These are phyloP conservation scores for Drosophila algonquin DNA, from an alignment of 2,888 invertebrate genomes.

Conservation along the genomic window DNA sequence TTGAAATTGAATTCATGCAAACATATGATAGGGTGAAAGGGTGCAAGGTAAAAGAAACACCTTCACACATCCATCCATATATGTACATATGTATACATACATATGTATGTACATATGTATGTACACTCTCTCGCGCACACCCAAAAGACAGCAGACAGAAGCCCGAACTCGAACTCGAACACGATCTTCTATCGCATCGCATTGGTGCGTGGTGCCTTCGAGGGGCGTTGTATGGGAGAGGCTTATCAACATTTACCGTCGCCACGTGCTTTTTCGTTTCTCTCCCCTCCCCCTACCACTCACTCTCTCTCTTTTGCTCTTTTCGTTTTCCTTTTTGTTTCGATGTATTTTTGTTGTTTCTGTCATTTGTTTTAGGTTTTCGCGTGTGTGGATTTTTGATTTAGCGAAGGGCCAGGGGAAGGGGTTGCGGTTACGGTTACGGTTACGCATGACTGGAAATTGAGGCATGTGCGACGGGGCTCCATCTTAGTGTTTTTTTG, in stretches of 20 bases:
- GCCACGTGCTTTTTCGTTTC: not conserved
- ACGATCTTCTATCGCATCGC: not conserved
- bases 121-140: not conserved
- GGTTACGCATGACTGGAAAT: constrained; percentile 36
- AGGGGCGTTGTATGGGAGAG: not conserved
- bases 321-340: not conserved
- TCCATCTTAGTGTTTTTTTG: not conserved
- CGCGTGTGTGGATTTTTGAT: not conserved
- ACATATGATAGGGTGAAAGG: not conserved
- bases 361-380: not conserved
- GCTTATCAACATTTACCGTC: not conserved
- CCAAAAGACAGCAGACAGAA: too few relatives aligned
- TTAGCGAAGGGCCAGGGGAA: constrained; percentile 6
- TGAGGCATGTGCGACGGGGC: constrained; percentile 21
- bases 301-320: not conserved
- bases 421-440: constrained; percentile 15
- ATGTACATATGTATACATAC: too few relatives aligned
- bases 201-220: not conserved
- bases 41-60: too few relatives aligned
- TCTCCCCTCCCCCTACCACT: not conserved
- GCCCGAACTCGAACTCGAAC: not conserved
- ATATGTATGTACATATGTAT: too few relatives aligned
- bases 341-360: not conserved
- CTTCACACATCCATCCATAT: not conserved
- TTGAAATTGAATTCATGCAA: not conserved